Conservation (phyloP, 2,113 vertebrate species). For the Donacobius atricapilla region DNA sequence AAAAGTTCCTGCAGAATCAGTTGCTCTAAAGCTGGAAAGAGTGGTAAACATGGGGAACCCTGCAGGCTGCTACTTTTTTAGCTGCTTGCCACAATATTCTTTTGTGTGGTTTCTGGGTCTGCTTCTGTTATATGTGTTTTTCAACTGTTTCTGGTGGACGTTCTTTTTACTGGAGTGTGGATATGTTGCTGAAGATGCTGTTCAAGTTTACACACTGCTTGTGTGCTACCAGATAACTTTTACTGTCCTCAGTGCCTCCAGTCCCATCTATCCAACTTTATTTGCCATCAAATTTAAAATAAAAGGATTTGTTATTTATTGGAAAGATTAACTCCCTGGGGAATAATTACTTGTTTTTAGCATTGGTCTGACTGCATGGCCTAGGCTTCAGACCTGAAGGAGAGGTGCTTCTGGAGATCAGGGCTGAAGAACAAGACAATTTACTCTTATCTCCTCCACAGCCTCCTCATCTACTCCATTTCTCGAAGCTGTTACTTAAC, state of each 20-base stretch:
- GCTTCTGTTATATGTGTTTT: background rate
- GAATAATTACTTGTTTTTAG: background rate
- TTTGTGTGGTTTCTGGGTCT: background rate
- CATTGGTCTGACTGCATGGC: background rate
- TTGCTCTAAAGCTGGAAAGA: background rate
- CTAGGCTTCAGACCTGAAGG: background rate
- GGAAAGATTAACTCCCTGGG: background rate
- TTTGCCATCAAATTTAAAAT: background rate
- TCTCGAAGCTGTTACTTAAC: conserved; percentile 14
- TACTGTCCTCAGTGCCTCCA: background rate
- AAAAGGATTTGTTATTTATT: background rate
- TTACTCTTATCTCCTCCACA: background rate
- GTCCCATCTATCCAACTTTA: background rate
- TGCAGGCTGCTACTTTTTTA: background rate
- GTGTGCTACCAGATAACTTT: background rate
- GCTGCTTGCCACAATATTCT: background rate
- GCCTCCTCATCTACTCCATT: background rate
- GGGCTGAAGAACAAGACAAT: background rate
- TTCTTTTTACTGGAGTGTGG: background rate
- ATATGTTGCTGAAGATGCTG: background rate
- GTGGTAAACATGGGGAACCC: background rate
- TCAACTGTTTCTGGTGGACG: background rate
- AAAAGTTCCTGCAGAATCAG: background rate
- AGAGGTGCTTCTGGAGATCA: background rate
- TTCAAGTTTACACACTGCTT: background rate